phyloP scores from a whole-genome alignment of 2,113 vertebrate genomes.

The Rhipidura dahli region DNA sequence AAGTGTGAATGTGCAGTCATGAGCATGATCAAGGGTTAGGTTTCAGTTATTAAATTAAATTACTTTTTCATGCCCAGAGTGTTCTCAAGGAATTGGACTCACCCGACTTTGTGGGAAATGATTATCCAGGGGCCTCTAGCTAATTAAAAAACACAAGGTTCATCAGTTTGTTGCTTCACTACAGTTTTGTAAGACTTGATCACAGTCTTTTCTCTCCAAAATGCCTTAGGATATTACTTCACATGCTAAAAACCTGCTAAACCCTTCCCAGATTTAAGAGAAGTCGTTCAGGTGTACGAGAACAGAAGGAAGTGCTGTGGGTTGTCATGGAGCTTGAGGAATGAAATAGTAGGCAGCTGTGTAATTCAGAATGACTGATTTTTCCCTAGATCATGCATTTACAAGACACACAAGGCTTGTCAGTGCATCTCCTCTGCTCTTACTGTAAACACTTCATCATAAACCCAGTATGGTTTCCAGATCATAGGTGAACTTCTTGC shows the following conservation, averaged over 20 bases:
- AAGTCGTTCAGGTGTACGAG: background rate
- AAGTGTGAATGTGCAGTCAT: background rate
- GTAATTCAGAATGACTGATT: background rate
- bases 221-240: background rate
- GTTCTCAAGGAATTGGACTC: background rate
- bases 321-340: background rate
- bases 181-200: background rate
- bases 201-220: background rate
- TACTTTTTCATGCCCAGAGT: background rate
- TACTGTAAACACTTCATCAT: background rate
- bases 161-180: background rate
- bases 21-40: background rate
- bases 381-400: background rate
- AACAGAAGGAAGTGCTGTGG: background rate
- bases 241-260: background rate
- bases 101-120: fast-evolving
- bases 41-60: background rate
- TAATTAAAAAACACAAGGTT: background rate
- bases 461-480: background rate
- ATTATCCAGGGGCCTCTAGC: background rate
- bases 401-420: background rate
- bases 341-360: background rate
- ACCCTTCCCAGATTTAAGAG: background rate
- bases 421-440: background rate
- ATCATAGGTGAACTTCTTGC: fast-evolving